phyloP scores from a whole-genome alignment of 2,888 invertebrate genomes.

The Nephrotoma guestfalica region DNA sequence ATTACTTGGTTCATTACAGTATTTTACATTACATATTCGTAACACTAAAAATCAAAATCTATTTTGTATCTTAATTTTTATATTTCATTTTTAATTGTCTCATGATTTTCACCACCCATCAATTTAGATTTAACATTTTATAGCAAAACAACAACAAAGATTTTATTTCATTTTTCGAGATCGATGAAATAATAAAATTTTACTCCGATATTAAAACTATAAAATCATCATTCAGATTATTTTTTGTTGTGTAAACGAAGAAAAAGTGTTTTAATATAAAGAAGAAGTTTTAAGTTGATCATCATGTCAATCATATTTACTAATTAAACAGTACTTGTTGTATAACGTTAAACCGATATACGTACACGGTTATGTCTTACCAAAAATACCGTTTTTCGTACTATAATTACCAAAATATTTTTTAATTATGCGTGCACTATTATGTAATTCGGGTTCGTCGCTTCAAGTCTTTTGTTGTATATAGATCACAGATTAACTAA shows the following conservation, averaged over 20 bases:
- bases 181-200: background rate
- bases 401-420: background rate
- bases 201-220: background rate
- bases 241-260: background rate
- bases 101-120: constrained; percentile 3
- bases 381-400: background rate
- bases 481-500: background rate
- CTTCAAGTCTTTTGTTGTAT: background rate
- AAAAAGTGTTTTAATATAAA: background rate
- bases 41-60: background rate
- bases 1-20: background rate
- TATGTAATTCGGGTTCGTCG: background rate
- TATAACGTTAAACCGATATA: background rate
- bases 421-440: background rate
- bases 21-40: background rate
- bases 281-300: background rate
- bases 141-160: background rate
- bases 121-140: background rate
- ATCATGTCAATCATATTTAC: background rate
- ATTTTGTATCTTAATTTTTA: background rate
- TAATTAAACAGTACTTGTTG: background rate
- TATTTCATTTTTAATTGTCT: constrained; percentile 1
- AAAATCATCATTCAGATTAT: background rate
- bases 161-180: background rate
- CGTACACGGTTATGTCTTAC: background rate